Conservation (phyloP, 2,888 invertebrate species). For the Agrochola lota region DNA sequence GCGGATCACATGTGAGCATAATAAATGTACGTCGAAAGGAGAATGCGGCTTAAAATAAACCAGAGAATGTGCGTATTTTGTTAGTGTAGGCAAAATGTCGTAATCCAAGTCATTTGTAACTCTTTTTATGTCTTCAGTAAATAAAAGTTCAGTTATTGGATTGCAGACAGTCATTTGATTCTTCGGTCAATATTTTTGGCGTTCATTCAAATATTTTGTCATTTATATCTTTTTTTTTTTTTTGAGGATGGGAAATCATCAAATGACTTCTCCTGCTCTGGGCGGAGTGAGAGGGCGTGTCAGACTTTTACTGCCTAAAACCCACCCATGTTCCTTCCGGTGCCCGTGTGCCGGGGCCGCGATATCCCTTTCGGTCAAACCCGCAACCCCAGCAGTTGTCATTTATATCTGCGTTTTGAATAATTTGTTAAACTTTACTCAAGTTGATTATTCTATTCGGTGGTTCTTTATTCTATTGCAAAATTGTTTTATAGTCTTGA, state of each 20-base stretch:
- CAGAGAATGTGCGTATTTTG: constrained; percentile 28
- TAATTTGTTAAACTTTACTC: not conserved
- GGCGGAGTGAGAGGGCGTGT: too few species aligned
- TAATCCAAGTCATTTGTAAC: constrained; percentile 26
- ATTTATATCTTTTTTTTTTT: constrained; percentile 16
- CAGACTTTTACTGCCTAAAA: too few species aligned
- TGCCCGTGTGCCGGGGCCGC: too few species aligned
- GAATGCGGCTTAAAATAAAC: constrained; percentile 52
- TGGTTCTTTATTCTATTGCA: not conserved
- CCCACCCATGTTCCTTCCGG: too few species aligned
- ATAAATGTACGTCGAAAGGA: constrained; percentile 12
- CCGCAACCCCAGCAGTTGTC: too few species aligned
- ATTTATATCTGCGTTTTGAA: constrained; percentile 1
- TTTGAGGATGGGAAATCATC: too few species aligned
- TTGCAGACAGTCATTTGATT: not conserved
- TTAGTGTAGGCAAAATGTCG: constrained; percentile 14
- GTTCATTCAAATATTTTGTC: constrained; percentile 25
- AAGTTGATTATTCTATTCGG: not conserved
- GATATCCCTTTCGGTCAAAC: too few species aligned
- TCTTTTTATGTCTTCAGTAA: not conserved
- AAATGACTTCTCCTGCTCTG: too few species aligned
- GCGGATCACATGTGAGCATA: constrained; percentile 28
- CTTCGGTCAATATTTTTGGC: constrained; percentile 21
- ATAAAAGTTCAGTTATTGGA: constrained; percentile 20
- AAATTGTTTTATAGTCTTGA: not conserved